Conservation (phyloP, 2,113 vertebrate species). For the Acrocephalus kingi region DNA sequence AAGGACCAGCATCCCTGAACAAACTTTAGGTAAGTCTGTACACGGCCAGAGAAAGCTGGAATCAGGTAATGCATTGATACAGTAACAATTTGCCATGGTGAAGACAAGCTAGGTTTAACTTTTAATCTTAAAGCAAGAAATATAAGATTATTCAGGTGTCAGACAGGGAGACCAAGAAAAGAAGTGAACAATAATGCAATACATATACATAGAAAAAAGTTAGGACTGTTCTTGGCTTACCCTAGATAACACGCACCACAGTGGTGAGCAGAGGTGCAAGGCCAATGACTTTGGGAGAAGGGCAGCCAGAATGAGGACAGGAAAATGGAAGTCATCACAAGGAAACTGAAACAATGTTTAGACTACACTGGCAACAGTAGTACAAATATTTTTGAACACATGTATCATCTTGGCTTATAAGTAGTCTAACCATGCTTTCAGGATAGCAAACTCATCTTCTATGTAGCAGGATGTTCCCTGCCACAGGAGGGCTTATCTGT, state of each 20-base stretch:
- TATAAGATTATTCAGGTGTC: background rate
- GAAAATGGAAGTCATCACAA: background rate
- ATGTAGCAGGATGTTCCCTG: background rate
- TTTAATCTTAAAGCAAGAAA: background rate
- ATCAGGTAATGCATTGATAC: background rate
- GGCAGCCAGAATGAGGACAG: background rate
- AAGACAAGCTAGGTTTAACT: background rate
- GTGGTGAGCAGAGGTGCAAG: background rate
- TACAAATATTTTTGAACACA: background rate
- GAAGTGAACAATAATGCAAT: background rate
- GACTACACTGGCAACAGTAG: background rate
- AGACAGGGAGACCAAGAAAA: background rate
- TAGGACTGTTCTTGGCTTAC: background rate
- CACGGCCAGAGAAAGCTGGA: background rate
- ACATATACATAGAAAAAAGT: background rate
- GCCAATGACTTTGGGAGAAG: background rate
- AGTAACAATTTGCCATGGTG: background rate
- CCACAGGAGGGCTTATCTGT: background rate
- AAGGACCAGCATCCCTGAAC: background rate
- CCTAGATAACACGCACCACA: background rate
- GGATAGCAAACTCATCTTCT: background rate
- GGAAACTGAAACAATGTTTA: background rate
- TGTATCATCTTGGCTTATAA: background rate
- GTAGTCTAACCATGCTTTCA: background rate
- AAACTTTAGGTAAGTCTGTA: background rate